Base-by-base conservation (phyloP, 2,888 invertebrate species). In the Mythimna loreyi region DNA sequence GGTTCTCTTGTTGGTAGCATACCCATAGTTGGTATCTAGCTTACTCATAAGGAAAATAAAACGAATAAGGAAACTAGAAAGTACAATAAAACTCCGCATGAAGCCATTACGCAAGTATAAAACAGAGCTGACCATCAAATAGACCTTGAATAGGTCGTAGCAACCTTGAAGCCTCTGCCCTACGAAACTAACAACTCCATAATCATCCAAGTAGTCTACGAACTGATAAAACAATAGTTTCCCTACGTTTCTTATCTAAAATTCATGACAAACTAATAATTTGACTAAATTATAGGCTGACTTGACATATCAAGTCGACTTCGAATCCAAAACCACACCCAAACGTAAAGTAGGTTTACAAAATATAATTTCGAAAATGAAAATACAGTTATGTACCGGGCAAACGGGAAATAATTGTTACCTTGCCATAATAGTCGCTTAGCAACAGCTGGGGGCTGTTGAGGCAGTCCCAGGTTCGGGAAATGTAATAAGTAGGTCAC, bases 1-100 rank as follows among this genome's bases (percentile, higher is more conserved):
- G 11, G 5, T 33, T 1, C 23, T 8, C 11, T 16, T 43, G 19
- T 23, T 8, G 1, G 28, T 19, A 21, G 25, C 25, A 7, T n/a
- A 3, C 9, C 0, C 16, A 21, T 65, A 30, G 7, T n/a, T 58
- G 9, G 16, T 33, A 19, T 60, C 16, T 33, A 43, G 11, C 11
- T 25, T 23, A 23, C 4, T n/a, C 21, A 1, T 47, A 49, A 40
- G 47, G 30, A 70, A 55, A 71, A 71, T 40, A n/a, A 25, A 25
- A 64, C 49, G 6, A 23, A 65, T 43, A 56, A 64, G 49, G 72
- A 71, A 65, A 43, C 25, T 65, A 71, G 56, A 72, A 64, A 72
- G 40, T 64, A 13, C 13, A 63, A 58, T 57, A 67, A 64, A 57
- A 40, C 30, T 16, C 43, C 33, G 9, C 8, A 57, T 50, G 43